Conservation (phyloP, 2,888 invertebrate genomes). For the Limnephilus lunatus region DNA sequence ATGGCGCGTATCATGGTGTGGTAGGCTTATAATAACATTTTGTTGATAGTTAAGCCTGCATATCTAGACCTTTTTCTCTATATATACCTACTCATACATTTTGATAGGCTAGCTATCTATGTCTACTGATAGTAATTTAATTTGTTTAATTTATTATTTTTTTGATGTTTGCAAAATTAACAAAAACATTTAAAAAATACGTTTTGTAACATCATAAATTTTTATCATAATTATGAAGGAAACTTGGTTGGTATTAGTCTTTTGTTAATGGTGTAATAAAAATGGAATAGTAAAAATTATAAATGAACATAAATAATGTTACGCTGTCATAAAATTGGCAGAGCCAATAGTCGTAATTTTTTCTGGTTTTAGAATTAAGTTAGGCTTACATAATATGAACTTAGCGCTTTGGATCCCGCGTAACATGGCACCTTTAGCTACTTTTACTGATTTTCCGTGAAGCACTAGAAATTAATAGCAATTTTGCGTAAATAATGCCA, state of each 20-base stretch:
- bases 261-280: background rate
- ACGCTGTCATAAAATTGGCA: too few relatives aligned
- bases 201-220: background rate
- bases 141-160: background rate
- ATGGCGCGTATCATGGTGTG: background rate
- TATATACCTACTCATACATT: background rate
- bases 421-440: too few relatives aligned
- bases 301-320: too few relatives aligned
- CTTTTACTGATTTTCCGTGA: background rate
- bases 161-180: background rate
- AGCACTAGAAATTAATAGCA: background rate
- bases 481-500: background rate
- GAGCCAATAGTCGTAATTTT: too few relatives aligned
- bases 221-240: background rate
- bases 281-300: background rate
- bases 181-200: background rate
- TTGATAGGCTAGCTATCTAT: background rate
- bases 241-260: background rate
- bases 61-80: background rate
- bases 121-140: background rate
- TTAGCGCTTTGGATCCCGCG: too few relatives aligned
- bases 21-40: background rate
- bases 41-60: background rate
- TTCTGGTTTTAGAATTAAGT: too few relatives aligned
- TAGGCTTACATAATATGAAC: too few relatives aligned